Base-by-base conservation (phyloP, 2,888 invertebrate species). In the Xestia sexstrigata region DNA sequence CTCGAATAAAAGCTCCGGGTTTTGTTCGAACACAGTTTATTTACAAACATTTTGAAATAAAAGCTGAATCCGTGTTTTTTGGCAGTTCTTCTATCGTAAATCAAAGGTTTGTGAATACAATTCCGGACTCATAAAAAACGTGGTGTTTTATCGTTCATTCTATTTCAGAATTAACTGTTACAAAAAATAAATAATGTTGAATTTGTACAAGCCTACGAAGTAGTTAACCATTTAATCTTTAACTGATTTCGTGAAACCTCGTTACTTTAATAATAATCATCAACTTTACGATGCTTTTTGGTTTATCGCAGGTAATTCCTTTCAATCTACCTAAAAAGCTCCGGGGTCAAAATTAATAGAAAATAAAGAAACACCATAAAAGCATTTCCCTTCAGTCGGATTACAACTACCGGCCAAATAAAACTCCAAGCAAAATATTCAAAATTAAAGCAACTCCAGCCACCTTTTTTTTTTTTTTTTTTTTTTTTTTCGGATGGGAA, bases 1-100 rank as follows among this genome's bases (percentile, higher is more conserved):
- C 58, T 62, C 69, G 35, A 76, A 78, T 76, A 76, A 82, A 73
- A 71, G 74, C 78, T 20, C 67, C 49, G 35, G 78, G 63, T 35
- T 70, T 68, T 66, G n/a, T 84, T 68, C 17, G 67, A 45, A 74
- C 13, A 55, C 71, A 74, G 35, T 82, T 66, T 70, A 79, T 83
- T 74, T 42, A 45, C 71, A 66, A 76, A 82, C 26, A 72, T 63
- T 72, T 76, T 47, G 26, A 39, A 30, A 75, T 80, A 70, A 79
- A 72, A 68, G 47, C 39, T 60, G 63, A 69, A 70, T 52, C 26
- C 39, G 35, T 47, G 20, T 70, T 70, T 71, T 70, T 66, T 66
- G 66, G 58, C 60, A 62, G 49, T 66, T 42, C 42, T 20, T 42
- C 35, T 49, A 55, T 60, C 70, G 30, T 82, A 78, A 82, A 78